These are phyloP conservation scores for Sebastes iracundus DNA, from an alignment of 2,797 vertebrate species.

Conservation along the genomic window DNA sequence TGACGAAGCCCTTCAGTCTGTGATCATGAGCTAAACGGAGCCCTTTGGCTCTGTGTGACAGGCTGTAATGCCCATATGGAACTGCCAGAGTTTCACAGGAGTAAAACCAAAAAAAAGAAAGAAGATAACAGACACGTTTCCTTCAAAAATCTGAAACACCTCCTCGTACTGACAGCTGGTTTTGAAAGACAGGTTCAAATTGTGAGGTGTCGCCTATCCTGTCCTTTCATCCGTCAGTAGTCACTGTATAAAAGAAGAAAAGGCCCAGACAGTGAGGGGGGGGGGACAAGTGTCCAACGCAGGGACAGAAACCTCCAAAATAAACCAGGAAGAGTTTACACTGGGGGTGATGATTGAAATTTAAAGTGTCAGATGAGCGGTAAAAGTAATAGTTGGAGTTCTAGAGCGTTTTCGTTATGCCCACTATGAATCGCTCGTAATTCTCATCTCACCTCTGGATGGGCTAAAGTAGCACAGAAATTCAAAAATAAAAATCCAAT, in stretches of 20 bases:
- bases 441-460: slow-evolving; percentile 21
- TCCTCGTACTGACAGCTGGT: neutral
- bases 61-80: slow-evolving; percentile 67
- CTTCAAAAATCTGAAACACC: slow-evolving; percentile 20
- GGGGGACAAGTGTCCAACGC: neutral
- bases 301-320: slow-evolving; percentile 7
- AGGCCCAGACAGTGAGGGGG: neutral
- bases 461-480: slow-evolving; percentile 67
- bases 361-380: slow-evolving; percentile 29
- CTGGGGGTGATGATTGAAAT: neutral
- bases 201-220: neutral
- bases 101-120: neutral
- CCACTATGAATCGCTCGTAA: neutral
- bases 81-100: slow-evolving; percentile 50
- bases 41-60: slow-evolving; percentile 27
- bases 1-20: slow-evolving; percentile 72
- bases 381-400: slow-evolving; percentile 2
- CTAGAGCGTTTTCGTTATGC: slow-evolving; percentile 4
- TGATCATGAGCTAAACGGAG: slow-evolving; percentile 43
- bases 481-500: slow-evolving; percentile 43
- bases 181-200: neutral
- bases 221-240: slow-evolving; percentile 12
- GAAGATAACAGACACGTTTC: neutral
- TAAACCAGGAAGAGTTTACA: slow-evolving; percentile 14
- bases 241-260: neutral